Conservation (phyloP, 2,888 invertebrate genomes). For the Philhelius pedissequus region DNA sequence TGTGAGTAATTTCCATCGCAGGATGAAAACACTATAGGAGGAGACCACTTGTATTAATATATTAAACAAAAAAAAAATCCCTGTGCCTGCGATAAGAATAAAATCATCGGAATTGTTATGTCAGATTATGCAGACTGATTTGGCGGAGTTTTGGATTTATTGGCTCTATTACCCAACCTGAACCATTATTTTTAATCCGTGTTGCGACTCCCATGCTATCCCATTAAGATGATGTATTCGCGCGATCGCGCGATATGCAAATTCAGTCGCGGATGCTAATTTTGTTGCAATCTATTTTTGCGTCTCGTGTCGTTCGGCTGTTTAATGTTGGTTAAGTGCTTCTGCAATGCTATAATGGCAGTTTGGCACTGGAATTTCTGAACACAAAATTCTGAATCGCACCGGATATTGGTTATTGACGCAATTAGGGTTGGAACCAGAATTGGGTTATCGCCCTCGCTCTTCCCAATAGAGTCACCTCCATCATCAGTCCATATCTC, state of each 20-base stretch:
- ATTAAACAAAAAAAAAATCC: neutral
- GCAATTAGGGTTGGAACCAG: neutral
- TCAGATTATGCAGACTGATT: conserved; percentile 65
- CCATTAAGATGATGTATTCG: conserved; percentile 66
- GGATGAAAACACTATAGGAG: neutral
- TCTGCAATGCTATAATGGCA: neutral
- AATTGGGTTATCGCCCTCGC: neutral
- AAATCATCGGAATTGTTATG: conserved; percentile 63
- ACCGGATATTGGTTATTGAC: conserved; percentile 53
- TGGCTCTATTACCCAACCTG: conserved; percentile 62
- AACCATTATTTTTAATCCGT: conserved; percentile 28
- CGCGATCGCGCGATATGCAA: conserved; percentile 66
- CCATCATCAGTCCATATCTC: neutral
- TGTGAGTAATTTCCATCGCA: conserved; percentile 41
- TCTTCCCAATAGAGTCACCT: neutral
- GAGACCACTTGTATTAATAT: neutral
- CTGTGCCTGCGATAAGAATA: conserved; percentile 52
- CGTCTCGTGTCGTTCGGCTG: neutral
- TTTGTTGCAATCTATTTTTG: neutral
- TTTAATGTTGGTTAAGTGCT: conserved; percentile 16
- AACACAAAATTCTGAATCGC: conserved; percentile 4
- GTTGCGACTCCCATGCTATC: conserved; percentile 34
- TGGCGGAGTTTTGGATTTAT: conserved; percentile 61
- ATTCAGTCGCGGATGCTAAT: conserved; percentile 51
- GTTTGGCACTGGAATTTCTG: neutral